Percentiles rank a stretch among this genome's conserved stretches.
Evolutionary conservation across 2,113 vertebrate species (phyloP).

Genomic region (Delphinapterus leucas): DNA sequence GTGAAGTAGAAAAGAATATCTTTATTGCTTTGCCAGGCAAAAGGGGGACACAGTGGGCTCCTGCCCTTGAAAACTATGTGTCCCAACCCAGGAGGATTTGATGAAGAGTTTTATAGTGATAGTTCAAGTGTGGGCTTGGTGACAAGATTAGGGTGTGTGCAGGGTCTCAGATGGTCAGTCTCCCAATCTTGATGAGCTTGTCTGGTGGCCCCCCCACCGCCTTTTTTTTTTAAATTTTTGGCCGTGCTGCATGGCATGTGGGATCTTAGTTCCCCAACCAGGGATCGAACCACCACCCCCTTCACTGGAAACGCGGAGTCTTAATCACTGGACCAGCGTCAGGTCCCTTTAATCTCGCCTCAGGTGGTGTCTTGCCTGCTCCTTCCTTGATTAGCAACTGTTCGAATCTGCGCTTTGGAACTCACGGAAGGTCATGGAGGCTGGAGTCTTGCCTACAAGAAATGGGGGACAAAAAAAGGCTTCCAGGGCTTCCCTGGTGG

Average conservation of each 20-base stretch:
- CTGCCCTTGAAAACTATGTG: neutral
- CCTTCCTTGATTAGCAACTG: neutral
- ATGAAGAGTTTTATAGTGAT: neutral
- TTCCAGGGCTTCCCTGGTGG: neutral
- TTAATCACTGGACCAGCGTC: neutral
- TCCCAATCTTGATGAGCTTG: neutral
- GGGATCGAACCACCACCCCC: neutral
- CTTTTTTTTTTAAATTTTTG: neutral
- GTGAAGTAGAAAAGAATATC: no score
- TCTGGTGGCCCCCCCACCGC: neutral
- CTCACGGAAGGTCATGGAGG: neutral
- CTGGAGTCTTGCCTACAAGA: neutral
- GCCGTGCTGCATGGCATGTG: neutral
- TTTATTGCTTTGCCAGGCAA: neutral
- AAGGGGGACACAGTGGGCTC: neutral
- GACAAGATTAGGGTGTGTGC: neutral
- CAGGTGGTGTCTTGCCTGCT: neutral
- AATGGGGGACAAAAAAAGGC: neutral
- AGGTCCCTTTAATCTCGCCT: neutral
- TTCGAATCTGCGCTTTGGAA: neutral
- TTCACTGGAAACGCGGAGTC: neutral
- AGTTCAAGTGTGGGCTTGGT: neutral
- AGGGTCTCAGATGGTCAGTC: neutral
- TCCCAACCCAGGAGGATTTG: neutral
- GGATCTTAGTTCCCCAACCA: neutral